phyloP scores from a whole-genome alignment of 35 echinoderm and acorn worm genomes.

The Antedon bifida region DNA sequence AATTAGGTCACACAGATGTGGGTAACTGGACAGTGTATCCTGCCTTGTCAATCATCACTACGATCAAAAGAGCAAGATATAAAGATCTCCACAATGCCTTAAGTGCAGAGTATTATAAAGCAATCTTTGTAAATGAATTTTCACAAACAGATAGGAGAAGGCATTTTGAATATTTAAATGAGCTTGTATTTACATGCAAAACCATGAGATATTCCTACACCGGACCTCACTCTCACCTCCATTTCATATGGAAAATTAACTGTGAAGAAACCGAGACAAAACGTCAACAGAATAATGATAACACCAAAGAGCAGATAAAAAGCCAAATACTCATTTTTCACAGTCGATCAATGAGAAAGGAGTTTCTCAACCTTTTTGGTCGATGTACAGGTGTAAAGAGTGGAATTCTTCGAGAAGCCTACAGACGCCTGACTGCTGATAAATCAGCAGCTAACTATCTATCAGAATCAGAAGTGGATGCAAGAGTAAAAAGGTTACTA shows the following conservation, averaged over 20 bases:
- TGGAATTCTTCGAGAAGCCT: slow-evolving; percentile 10
- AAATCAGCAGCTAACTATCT: neutral
- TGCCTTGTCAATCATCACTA: neutral
- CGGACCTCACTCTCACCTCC: neutral
- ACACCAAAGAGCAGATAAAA: neutral
- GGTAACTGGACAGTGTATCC: slow-evolving; percentile 33
- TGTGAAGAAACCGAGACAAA: neutral
- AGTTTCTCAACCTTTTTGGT: slow-evolving; percentile 27
- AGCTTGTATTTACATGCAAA: neutral
- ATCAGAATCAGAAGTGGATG: slow-evolving; percentile 32
- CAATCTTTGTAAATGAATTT: slow-evolving; percentile 10
- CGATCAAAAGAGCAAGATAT: slow-evolving; percentile 26
- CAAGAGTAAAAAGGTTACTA: slow-evolving; percentile 15
- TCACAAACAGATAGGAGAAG: slow-evolving; percentile 5
- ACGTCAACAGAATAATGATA: neutral
- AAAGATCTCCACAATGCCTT: slow-evolving; percentile 9
- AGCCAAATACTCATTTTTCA: slow-evolving; percentile 21
- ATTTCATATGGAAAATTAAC: slow-evolving; percentile 9
- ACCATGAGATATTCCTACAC: slow-evolving; percentile 4
- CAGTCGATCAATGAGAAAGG: slow-evolving; percentile 31
- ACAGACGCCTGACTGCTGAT: slow-evolving; percentile 31
- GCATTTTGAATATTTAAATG: neutral
- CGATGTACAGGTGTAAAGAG: neutral
- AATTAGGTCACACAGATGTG: slow-evolving; percentile 19
- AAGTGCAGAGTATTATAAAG: neutral